A percentile compares a stretch with the other conserved stretches of the same genome.
These are phyloP conservation scores for Pteronura brasiliensis DNA, from an alignment of 2,113 vertebrate species.

Conservation along the genomic window DNA sequence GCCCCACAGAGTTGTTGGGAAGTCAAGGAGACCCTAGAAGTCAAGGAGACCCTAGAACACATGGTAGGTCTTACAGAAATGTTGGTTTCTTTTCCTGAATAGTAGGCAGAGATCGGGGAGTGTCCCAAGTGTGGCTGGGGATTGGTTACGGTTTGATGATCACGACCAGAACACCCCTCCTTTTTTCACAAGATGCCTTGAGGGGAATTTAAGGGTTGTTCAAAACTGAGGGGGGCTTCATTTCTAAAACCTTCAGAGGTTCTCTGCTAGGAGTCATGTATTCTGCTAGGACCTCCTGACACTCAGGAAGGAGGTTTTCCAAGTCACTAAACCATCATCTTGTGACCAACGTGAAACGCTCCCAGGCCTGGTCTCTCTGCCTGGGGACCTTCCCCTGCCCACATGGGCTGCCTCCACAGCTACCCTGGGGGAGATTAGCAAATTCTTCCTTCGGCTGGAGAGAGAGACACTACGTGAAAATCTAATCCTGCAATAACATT, in stretches of 20 bases:
- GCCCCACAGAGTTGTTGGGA: neutral
- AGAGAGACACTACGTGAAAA: slow-evolving; percentile 11
- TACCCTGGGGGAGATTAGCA: neutral
- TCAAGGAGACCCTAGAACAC: neutral
- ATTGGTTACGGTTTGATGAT: neutral
- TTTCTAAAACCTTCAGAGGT: slow-evolving; percentile 12
- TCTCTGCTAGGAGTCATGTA: neutral
- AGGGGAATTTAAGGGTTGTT: slow-evolving; percentile 6
- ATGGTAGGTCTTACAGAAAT: neutral
- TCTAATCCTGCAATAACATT: neutral
- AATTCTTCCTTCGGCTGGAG: neutral
- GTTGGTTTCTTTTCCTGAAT: neutral
- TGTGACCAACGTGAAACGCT: neutral
- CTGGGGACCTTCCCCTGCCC: neutral
- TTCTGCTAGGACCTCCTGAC: neutral
- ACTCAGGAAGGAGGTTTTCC: neutral
- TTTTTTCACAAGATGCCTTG: neutral
- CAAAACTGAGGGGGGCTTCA: neutral
- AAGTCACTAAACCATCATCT: neutral
- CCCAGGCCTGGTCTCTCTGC: neutral
- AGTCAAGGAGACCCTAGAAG: neutral
- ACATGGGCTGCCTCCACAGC: neutral
- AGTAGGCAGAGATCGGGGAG: neutral
- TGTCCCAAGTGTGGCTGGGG: neutral
- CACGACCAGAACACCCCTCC: neutral